Evolutionary conservation across 2,888 invertebrate species (phyloP).

Genomic region (Chromoteleia sp.): DNA sequence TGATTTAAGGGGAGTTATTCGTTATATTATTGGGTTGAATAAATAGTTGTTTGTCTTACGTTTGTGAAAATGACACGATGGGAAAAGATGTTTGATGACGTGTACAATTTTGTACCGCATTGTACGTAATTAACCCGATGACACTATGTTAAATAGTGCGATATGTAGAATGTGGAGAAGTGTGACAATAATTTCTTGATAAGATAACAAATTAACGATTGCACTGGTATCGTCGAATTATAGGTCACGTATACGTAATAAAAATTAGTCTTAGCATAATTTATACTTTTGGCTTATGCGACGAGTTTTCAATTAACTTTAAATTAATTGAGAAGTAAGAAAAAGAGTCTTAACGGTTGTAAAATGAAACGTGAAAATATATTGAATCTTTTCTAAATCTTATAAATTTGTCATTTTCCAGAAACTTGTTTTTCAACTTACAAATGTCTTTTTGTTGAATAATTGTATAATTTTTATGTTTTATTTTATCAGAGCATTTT

Average conservation of each 20-base stretch:
- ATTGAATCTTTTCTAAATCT: too few relatives aligned
- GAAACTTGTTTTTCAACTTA: too few relatives aligned
- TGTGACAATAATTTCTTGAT: slow-evolving; percentile 46
- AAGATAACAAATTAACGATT: slow-evolving; percentile 48
- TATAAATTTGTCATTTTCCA: too few relatives aligned
- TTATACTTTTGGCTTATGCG: slow-evolving; percentile 10
- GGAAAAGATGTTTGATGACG: slow-evolving; percentile 3
- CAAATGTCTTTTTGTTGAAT: too few relatives aligned
- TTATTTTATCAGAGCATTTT: too few relatives aligned
- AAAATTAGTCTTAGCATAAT: slow-evolving; percentile 24
- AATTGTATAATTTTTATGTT: too few relatives aligned
- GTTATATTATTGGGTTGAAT: background rate
- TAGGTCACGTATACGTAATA: slow-evolving; percentile 43
- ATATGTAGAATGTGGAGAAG: slow-evolving; percentile 23
- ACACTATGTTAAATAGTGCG: slow-evolving; percentile 30
- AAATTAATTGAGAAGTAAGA: too few relatives aligned
- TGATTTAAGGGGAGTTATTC: too few relatives aligned
- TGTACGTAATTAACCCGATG: slow-evolving; percentile 35
- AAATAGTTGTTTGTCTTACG: too few relatives aligned
- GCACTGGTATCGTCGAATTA: slow-evolving; percentile 35
- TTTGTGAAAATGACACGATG: too few relatives aligned
- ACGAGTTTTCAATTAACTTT: background rate
- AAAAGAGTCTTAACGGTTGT: too few relatives aligned
- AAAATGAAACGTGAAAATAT: too few relatives aligned
- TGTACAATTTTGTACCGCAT: slow-evolving; percentile 21